Evolutionary conservation across 2,888 invertebrate genomes (phyloP).

Genomic region (Lithophane semibrunnea): DNA sequence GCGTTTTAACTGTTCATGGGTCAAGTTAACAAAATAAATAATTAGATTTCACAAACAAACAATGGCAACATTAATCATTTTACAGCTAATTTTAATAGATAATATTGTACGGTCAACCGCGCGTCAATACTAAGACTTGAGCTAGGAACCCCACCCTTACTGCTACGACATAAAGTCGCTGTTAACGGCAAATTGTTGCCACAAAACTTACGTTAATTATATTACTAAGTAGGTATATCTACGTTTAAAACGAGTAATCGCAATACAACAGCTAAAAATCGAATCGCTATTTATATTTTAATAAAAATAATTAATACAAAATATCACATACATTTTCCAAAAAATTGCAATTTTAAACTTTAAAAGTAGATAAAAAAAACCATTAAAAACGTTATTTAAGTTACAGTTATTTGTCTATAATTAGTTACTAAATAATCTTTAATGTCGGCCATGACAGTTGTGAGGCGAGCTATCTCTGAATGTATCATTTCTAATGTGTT

Average conservation of each 20-base stretch:
- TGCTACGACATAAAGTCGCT: not conserved
- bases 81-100: conserved; percentile 7
- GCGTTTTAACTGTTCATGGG: not conserved
- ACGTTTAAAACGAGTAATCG: conserved; percentile 19
- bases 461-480: conserved; percentile 73
- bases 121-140: not conserved
- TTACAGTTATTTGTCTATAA: conserved; percentile 54
- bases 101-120: not conserved
- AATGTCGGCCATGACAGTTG: conserved; percentile 76
- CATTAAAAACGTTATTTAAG: conserved; percentile 9
- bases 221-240: not conserved
- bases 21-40: conserved; percentile 9
- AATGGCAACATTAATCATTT: conserved; percentile 12
- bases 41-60: conserved; percentile 14
- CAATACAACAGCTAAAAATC: conserved; percentile 1
- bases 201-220: not conserved
- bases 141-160: not conserved
- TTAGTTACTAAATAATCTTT: conserved; percentile 72
- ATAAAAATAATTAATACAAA: conserved; percentile 35
- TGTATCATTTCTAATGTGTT: conserved; percentile 74
- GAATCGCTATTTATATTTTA: not conserved
- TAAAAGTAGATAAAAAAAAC: not conserved
- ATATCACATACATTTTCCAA: conserved; percentile 37
- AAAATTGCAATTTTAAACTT: conserved; percentile 9
- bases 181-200: not conserved